A percentile compares a stretch with the other conserved stretches of the same genome.
These are phyloP conservation scores for Neodiprion pinetum DNA, from an alignment of 1,140 invertebrate genomes.

Conservation along the genomic window DNA sequence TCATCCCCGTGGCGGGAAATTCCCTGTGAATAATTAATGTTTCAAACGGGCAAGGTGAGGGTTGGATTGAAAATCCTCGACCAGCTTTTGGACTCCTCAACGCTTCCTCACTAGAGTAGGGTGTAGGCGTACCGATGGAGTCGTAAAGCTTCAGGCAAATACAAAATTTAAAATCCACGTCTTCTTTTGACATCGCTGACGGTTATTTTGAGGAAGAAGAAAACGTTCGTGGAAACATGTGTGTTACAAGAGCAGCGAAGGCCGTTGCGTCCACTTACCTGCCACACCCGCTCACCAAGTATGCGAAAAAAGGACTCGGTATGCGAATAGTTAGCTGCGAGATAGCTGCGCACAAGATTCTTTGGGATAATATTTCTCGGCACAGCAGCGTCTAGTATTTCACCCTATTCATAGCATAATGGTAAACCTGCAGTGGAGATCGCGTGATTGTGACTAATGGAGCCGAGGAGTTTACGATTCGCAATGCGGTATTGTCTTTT, in stretches of 20 bases:
- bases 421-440: background rate
- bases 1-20: no score
- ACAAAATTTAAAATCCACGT: no score
- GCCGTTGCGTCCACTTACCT: background rate
- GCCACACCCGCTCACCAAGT: background rate
- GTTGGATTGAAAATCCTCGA: no score
- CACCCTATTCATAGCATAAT: background rate
- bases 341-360: background rate
- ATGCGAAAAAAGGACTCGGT: background rate
- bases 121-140: no score
- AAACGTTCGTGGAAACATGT: no score
- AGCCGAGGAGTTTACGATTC: background rate
- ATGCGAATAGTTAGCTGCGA: background rate
- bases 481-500: background rate
- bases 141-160: no score
- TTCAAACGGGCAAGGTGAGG: no score
- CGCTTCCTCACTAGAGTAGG: no score
- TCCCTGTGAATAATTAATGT: no score
- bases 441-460: slow-evolving; percentile 4
- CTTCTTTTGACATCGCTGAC: no score
- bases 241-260: background rate
- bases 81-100: no score
- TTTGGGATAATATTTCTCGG: background rate
- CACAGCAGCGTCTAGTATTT: background rate
- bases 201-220: no score